phyloP scores from a whole-genome alignment of 2,797 vertebrate species.

The Zalophus californianus region DNA sequence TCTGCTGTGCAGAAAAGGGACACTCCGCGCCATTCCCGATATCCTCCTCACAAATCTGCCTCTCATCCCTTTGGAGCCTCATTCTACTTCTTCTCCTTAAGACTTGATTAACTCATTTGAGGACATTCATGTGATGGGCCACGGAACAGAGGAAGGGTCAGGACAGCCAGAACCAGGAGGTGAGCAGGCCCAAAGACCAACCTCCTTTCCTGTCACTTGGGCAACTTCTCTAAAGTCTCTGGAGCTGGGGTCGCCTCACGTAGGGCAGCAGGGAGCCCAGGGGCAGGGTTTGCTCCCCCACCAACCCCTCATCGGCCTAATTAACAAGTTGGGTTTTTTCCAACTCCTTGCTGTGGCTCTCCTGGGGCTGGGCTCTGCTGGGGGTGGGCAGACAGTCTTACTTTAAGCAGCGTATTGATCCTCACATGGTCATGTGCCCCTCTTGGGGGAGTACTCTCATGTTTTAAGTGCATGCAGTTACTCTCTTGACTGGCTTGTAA shows the following conservation, averaged over 20 bases:
- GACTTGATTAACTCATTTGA: background rate
- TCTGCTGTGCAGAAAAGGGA: background rate
- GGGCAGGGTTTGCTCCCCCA: background rate
- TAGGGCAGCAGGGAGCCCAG: background rate
- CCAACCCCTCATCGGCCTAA: conserved; percentile 85
- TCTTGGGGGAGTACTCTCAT: conserved; percentile 88
- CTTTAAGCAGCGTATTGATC: conserved; percentile 92
- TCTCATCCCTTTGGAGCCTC: background rate
- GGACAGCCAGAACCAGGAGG: background rate
- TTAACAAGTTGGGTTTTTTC: conserved; percentile 90
- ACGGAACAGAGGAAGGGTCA: background rate
- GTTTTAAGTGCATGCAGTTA: conserved; percentile 93
- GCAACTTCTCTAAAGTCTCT: conserved; percentile 76
- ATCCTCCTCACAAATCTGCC: background rate
- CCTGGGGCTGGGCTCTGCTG: conserved; percentile 85
- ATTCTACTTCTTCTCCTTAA: background rate
- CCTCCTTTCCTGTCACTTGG: conserved; percentile 24
- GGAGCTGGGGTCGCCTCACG: conserved; percentile 77
- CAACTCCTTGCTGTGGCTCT: conserved; percentile 85
- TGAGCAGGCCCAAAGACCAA: background rate
- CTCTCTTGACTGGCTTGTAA: conserved; percentile 93
- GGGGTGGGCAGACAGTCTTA: conserved; percentile 91
- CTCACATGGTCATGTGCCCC: conserved; percentile 86
- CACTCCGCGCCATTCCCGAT: accelerated
- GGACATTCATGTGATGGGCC: background rate